Conservation (phyloP, 2,797 vertebrate genomes). For the Notamacropus eugenii region DNA sequence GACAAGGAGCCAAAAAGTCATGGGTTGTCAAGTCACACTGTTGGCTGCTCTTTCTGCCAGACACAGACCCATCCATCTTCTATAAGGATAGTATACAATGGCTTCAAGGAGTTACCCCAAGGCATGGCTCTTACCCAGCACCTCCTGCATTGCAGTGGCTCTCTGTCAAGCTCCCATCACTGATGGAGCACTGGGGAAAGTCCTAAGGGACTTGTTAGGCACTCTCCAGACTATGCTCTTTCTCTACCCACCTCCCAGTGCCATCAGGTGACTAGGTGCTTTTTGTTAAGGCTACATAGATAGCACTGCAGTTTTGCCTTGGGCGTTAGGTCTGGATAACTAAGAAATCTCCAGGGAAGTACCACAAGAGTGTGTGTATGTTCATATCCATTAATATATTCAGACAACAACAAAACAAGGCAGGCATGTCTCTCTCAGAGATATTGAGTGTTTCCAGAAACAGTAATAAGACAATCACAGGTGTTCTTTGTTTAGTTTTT, state of each 20-base stretch:
- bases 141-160: background rate
- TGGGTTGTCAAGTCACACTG: background rate
- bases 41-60: background rate
- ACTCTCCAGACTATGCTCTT: background rate
- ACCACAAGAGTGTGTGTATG: background rate
- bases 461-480: background rate
- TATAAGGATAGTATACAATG: background rate
- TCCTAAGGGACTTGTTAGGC: background rate
- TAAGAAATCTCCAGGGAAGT: background rate
- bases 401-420: background rate
- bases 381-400: background rate
- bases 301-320: slow-evolving; percentile 1
- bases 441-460: background rate
- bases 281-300: background rate
- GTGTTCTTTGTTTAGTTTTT: background rate
- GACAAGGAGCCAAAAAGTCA: background rate
- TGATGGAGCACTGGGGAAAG: background rate
- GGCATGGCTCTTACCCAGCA: background rate
- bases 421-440: background rate
- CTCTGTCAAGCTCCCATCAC: background rate
- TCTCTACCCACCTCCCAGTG: background rate
- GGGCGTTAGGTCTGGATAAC: background rate
- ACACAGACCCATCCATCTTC: background rate
- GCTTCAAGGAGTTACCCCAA: background rate
- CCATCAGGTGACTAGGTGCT: background rate